Base-by-base conservation (phyloP, 2,888 invertebrate genomes). In the Tetragonula carbonaria region DNA sequence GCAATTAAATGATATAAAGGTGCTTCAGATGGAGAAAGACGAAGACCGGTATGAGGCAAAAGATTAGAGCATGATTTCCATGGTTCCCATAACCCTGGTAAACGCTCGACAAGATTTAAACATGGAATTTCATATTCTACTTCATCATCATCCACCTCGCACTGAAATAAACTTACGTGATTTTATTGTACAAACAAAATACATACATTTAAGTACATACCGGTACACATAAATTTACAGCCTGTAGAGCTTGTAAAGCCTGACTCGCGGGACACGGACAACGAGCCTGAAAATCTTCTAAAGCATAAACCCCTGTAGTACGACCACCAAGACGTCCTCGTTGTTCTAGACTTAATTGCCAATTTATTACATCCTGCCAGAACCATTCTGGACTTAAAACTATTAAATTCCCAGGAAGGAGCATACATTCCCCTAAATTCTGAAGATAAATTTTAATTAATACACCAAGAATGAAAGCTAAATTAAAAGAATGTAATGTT, bases 111-210 rank as follows among this genome's bases (percentile, higher is more conserved):
- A 86, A 96, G 95, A 92, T 96, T 96, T 92, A 97, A 96, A 90
- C 97, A 96, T 0, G 97, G 97, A 92, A 97, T 97, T 94, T 97
- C 97, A 93, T 96, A 97, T 91, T 97, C 97, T 21, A 96, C 95
- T 90, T 97, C 97, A 55, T 94, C 94, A 4, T 96, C 97, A 80
- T 97, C 97, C 55, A 96, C 96, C 90, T 97, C 97, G 93, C 96
- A 97, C 95, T 96, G 94, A 79, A 94, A 94, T 84, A 79, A 79
- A 33, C n/a, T 66, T 50, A 73, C 14, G 6, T 33, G 75, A 71
- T 38, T 55, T 59, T 28, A 67, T 33, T 23, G 13, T n/a, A 21
- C 11, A 57, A 53, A 33, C 78, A 16, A 67, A 63, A 63, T 74
- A 28, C 2, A 59, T 0, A 33, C 8, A n/a, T 45, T 21, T 33